Percentiles rank a stretch among this genome's conserved stretches.
Evolutionary conservation across 2,113 vertebrate species (phyloP).

Genomic region (Podocnemis expansa): DNA sequence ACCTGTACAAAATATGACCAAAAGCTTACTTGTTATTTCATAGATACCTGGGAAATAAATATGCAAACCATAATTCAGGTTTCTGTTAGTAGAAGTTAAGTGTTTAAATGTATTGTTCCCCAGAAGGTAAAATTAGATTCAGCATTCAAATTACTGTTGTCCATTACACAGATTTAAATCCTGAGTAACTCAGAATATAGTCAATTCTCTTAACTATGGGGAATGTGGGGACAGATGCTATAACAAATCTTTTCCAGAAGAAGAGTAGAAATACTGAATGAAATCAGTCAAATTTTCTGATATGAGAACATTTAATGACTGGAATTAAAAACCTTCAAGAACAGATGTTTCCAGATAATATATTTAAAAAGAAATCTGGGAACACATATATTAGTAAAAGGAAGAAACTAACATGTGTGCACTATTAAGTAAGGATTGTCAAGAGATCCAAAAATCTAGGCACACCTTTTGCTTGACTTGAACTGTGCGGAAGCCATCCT

Average conservation of each 20-base stretch:
- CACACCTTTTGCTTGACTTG: rapidly evolving
- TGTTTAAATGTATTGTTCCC: background rate
- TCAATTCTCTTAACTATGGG: background rate
- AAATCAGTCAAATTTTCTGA: background rate
- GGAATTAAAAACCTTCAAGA: background rate
- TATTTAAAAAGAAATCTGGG: background rate
- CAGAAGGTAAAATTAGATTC: background rate
- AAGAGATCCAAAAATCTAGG: background rate
- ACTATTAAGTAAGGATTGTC: background rate
- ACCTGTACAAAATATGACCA: background rate
- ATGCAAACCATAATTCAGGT: background rate
- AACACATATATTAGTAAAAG: background rate
- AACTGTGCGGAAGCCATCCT: rapidly evolving
- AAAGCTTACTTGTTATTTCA: background rate
- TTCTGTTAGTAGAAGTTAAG: background rate
- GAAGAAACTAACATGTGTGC: background rate
- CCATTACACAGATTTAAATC: background rate
- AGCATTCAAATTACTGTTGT: background rate
- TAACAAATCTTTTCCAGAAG: background rate
- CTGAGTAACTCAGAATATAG: background rate
- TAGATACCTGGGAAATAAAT: background rate
- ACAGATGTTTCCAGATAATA: background rate
- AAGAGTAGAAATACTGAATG: background rate
- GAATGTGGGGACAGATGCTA: background rate
- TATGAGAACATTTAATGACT: background rate